Base-by-base conservation (phyloP, 1,140 invertebrate species). In the Centruroides vittatus region DNA sequence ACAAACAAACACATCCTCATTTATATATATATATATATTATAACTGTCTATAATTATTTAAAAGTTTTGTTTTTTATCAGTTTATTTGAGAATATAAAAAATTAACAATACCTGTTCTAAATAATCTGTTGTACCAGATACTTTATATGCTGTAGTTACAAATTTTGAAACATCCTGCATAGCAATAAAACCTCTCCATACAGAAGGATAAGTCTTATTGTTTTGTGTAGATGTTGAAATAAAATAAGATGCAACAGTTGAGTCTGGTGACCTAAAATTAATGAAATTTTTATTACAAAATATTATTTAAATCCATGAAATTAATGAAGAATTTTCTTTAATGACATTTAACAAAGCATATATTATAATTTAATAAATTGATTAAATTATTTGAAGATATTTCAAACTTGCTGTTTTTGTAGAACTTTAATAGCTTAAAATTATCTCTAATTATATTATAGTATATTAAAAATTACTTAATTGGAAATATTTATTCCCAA, bases 101-200 rank as follows among this genome's bases (percentile, higher is more conserved):
- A 7, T 54, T 13, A n/a, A 56, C 7, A 41, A 41, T 63, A 63
- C 62, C 34, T 23, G 7, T 13, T 55, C 55, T 49, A 65, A 58
- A 35, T 46, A 35, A 58, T 59, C 60, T 23, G 64, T 61, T 23
- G 54, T 46, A 48, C 64, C 64, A 53, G 73, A 75, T 50, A 91
- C 84, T 74, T 86, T 84, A 69, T 88, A 84, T 6, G 89, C 86
- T 11, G 82, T 83, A 3, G 92, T 86, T 64, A 86, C 83, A 67
- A 95, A 93, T 67, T 90, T 86, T 0, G 89, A 85, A 0, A 94
- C 87, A 71, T 95, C 92, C 3, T 86, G 82, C 89, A 94, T 94
- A 67, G 84, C 85, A 3, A 97, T 84, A 58, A 82, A 84, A 1
- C 93, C 92, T 66, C 84, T 83, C 91, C 92, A 97, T 12, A 93